A percentile compares a stretch with the other conserved stretches of the same genome.
Evolutionary conservation across 2,888 invertebrate species (phyloP).

Genomic region (Callosobruchus maculatus): DNA sequence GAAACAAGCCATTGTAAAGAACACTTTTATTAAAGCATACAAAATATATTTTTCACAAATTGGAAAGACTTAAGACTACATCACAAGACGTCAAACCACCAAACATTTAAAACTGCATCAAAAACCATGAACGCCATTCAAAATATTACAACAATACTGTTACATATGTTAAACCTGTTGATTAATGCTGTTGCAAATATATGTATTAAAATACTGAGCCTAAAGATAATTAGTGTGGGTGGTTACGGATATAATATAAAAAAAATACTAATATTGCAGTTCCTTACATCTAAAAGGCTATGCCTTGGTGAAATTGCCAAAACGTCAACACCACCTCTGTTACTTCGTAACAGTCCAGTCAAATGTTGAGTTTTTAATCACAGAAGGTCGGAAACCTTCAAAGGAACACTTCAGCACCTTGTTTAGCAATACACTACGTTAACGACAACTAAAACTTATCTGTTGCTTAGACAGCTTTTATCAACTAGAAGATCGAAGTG

Average conservation of each 20-base stretch:
- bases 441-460: not conserved
- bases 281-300: not conserved
- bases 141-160: not conserved
- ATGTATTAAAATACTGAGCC: not conserved
- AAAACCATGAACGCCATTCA: not conserved
- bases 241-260: not conserved
- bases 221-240: not conserved
- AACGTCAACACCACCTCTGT: not conserved
- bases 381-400: not conserved
- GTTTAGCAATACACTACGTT: not conserved
- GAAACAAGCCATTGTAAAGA: not conserved
- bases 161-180: not conserved
- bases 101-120: not conserved
- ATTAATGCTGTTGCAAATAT: not conserved
- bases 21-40: not conserved
- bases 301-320: not conserved
- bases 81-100: not conserved
- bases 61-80: not conserved
- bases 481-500: not conserved
- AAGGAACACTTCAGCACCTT: not conserved
- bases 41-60: not conserved
- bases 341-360: not conserved
- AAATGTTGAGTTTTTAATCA: not conserved
- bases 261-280: not conserved
- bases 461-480: not conserved